Base-by-base conservation (phyloP, 2,797 vertebrate species). In the Acanthurus tractus region DNA sequence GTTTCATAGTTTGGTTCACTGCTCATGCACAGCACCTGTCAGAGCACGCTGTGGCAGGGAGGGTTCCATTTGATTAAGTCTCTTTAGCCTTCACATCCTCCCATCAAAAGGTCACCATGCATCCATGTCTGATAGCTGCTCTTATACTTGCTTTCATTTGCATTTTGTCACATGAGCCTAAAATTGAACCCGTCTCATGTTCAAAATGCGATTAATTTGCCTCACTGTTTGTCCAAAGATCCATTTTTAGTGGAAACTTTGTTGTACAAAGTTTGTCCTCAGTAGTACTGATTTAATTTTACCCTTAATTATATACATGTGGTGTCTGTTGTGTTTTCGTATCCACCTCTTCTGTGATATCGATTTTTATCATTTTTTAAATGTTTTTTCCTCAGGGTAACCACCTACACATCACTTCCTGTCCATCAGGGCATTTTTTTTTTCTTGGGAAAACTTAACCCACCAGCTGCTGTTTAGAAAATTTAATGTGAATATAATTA, bases 31-130 rank as follows among this genome's bases (percentile, higher is more conserved):
- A 80, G 84, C 84, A 66, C 91, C 89, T 88, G 92, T 89, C 90
- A 90, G 53, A 54, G 25, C 87, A 52, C 38, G 53, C 82, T 68
- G 79, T 63, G 74, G 77, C 79, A 50, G 82, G 73, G 45, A 66
- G 75, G 79, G 81, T 88, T 90, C 84, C 82, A 45, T 90, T 86
- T 90, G 92, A 93, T 90, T 90, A 90, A 86, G 82, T 89, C 79
- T 85, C 84, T 92, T 91, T 86, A 91, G 85, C 88, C 90, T 86
- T 64, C 79, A 69, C 78, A 81, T 88, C 85, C 76, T 74, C 75
- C 79, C 72, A 74, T 85, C 79, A 83, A 88, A 89, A 93, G 91
- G 90, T 94, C 92, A 92, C 50, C 58, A 12, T 70, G 77, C 83
- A 84, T 86, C 71, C 76, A 57, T 22, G 61, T 78, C 79, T 70